Base-by-base conservation (phyloP, 2,888 invertebrate species). In the Lithophane leautieri region DNA sequence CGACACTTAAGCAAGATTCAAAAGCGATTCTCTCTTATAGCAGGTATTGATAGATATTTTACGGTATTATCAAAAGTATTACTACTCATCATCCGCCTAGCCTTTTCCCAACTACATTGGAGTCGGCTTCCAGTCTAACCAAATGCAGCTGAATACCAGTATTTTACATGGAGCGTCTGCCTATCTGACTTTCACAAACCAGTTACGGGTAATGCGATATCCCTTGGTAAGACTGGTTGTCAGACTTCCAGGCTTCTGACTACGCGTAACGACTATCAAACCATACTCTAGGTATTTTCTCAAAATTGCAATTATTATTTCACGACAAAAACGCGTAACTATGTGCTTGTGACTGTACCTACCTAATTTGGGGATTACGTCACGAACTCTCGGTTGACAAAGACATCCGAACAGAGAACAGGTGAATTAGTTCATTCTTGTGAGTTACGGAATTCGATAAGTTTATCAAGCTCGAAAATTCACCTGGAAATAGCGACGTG, bases 331-430 rank as follows among this genome's bases (percentile, higher is more conserved):
- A 7, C 4, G 60, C 0, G 4, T 11, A 22, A 44, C 6, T 9
- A 9, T 25, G 6, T 73, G 73, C 12, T 42, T 9, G 40, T 12
- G 16, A 73, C 42, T 72, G 54, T 78, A 58, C 28, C 25, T 22
- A 22, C 28, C 80, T 80, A 60, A 76, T 66, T 82, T 58, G 28
- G 34, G 56, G n/a, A 70, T 58, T 58, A 67, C 61, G 22, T 78
- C 76, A 78, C 76, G 47, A 81, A 66, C n/a, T 47, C 65, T 28
- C 40, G 52, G 9, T 19, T 65, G 63, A 81, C 81, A 74, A 34
- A 28, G 42, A 78, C 76, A 76, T 61, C 44, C 25, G 25, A 74
- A 74, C 63, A 52, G 44, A 40, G 60, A 74, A 72, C 47, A 47
- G 16, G 42, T 63, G 54, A 80, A 80, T 80, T 22, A 47, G 2